Percentiles rank a stretch among this genome's conserved stretches.
phyloP scores from a whole-genome alignment of 2,797 vertebrate species.

The Myotis planiceps region DNA sequence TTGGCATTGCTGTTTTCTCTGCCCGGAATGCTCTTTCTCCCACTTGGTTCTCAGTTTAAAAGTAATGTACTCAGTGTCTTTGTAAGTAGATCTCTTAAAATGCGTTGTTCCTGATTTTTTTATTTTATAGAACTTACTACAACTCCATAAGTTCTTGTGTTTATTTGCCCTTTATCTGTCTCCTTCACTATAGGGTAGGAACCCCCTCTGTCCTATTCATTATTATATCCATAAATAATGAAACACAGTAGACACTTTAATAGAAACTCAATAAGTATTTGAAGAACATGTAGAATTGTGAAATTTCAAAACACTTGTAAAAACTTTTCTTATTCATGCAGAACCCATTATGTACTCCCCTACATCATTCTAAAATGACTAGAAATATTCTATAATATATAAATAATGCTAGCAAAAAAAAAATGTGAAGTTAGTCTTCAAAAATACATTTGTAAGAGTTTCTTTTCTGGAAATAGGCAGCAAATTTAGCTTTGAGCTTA shows the following conservation, averaged over 20 bases:
- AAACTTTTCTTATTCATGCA: slow-evolving; percentile 11
- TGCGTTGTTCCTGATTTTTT: background rate
- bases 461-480: background rate
- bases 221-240: background rate
- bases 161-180: background rate
- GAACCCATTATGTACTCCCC: background rate
- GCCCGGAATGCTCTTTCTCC: background rate
- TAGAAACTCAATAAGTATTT: background rate
- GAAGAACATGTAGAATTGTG: background rate
- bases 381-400: background rate
- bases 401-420: background rate
- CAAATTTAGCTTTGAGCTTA: slow-evolving; percentile 27
- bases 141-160: background rate
- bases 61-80: slow-evolving; percentile 1
- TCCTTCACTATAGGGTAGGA: background rate
- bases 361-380: background rate
- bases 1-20: background rate
- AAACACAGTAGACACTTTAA: slow-evolving; percentile 11
- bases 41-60: background rate
- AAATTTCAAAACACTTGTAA: background rate
- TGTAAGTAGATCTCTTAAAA: slow-evolving; percentile 7
- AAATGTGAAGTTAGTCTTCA: slow-evolving; percentile 15
- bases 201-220: background rate
- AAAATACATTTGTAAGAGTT: background rate
- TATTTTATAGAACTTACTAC: background rate